Conservation (phyloP, 1,140 invertebrate genomes). For the Acromyrmex heyeri region DNA sequence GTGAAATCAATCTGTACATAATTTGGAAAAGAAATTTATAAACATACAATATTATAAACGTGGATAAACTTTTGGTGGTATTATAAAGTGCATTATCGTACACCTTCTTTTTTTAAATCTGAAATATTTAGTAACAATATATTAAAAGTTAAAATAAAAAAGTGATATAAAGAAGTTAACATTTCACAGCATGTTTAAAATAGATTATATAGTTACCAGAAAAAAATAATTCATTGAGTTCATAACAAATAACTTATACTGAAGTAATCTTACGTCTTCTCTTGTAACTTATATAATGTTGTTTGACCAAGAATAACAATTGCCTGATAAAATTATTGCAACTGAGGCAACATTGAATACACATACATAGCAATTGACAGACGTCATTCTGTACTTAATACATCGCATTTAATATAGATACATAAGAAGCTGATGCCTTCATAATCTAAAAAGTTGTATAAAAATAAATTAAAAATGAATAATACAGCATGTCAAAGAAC, state of each 20-base stretch:
- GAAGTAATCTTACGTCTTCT: not conserved
- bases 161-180: not conserved
- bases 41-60: not conserved
- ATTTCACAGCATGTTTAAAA: not conserved
- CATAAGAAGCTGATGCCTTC: slow-evolving; percentile 51
- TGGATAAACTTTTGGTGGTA: not conserved
- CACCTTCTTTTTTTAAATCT: not conserved
- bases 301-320: slow-evolving; percentile 5
- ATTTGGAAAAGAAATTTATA: slow-evolving; percentile 17
- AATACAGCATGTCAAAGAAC: not conserved
- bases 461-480: not conserved
- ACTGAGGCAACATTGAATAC: not conserved
- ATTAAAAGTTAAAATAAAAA: not conserved
- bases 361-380: not conserved
- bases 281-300: not conserved
- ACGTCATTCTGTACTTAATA: slow-evolving; percentile 11
- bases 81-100: not conserved
- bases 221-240: not conserved
- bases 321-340: slow-evolving; percentile 9
- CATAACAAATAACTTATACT: not conserved
- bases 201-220: not conserved
- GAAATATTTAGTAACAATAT: not conserved
- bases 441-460: slow-evolving; percentile 37
- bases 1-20: not conserved
- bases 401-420: slow-evolving; percentile 47